Evolutionary conservation across 1,140 invertebrate genomes (phyloP).

Genomic region (Bombus soroeensis): DNA sequence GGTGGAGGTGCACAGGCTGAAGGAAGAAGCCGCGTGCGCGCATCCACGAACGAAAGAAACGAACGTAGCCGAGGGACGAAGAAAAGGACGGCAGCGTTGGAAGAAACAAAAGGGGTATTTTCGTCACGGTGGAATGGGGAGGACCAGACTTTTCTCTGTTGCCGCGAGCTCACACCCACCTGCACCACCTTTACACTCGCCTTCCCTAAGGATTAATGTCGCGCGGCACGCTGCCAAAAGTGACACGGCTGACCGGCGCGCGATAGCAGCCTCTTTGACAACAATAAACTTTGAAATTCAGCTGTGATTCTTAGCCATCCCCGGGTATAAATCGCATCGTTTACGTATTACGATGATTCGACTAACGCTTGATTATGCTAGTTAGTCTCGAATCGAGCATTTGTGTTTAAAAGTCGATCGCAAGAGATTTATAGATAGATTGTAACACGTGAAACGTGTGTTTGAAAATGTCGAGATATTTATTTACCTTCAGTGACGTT

Average conservation of each 20-base stretch:
- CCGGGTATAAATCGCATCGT: slow-evolving; percentile 10
- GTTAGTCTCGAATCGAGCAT: too few species aligned
- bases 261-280: slow-evolving; percentile 45
- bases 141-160: slow-evolving; percentile 59
- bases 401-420: too few species aligned
- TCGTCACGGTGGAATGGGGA: slow-evolving; percentile 59
- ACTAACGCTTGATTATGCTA: too few species aligned
- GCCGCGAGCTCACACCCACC: not conserved
- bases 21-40: not conserved
- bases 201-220: slow-evolving; percentile 74
- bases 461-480: too few species aligned
- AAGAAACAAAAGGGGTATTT: slow-evolving; percentile 73
- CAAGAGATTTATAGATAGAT: too few species aligned
- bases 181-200: slow-evolving; percentile 57
- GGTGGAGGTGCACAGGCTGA: not conserved
- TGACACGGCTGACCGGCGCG: slow-evolving; percentile 67
- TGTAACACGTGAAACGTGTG: too few species aligned
- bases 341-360: slow-evolving; percentile 38
- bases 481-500: too few species aligned
- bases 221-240: slow-evolving; percentile 76
- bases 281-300: slow-evolving; percentile 35
- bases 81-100: slow-evolving; percentile 54
- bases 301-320: not conserved
- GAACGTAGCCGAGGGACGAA: slow-evolving; percentile 18
- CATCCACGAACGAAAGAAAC: slow-evolving; percentile 24